Evolutionary conservation across 2,113 vertebrate species (phyloP).

Genomic region (Sceloporus undulatus): DNA sequence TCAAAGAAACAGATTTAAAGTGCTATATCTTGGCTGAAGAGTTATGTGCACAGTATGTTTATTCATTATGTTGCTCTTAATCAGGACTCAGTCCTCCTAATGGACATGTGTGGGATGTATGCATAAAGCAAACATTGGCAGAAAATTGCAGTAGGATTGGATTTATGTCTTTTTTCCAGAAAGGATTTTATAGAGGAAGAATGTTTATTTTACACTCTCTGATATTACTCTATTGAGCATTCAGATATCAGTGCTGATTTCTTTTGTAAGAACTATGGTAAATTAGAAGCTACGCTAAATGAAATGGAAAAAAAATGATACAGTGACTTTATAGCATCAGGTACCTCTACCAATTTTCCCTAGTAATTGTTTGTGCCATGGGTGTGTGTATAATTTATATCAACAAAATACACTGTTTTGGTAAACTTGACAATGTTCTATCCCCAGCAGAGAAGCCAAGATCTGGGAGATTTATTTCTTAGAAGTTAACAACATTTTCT

Average conservation of each 20-base stretch:
- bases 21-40: constrained; percentile 19
- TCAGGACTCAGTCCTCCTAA: constrained; percentile 41
- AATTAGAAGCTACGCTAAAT: constrained; percentile 30
- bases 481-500: neutral
- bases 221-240: constrained; percentile 41
- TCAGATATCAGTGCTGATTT: constrained; percentile 14
- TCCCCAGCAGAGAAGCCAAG: constrained; percentile 7
- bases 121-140: neutral
- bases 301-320: constrained; percentile 31
- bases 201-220: constrained; percentile 23
- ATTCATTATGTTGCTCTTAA: constrained; percentile 39
- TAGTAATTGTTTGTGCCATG: neutral
- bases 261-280: constrained; percentile 18
- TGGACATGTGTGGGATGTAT: neutral
- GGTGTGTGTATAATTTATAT: constrained; percentile 32
- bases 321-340: constrained; percentile 13
- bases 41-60: constrained; percentile 42
- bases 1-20: constrained; percentile 14
- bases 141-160: neutral
- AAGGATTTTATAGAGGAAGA: constrained; percentile 30
- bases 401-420: neutral
- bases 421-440: neutral
- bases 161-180: constrained; percentile 46
- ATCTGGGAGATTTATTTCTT: constrained; percentile 3
- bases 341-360: constrained; percentile 1